phyloP scores from a whole-genome alignment of 2,797 vertebrate genomes.

The Mormyrus hasselquistii region DNA sequence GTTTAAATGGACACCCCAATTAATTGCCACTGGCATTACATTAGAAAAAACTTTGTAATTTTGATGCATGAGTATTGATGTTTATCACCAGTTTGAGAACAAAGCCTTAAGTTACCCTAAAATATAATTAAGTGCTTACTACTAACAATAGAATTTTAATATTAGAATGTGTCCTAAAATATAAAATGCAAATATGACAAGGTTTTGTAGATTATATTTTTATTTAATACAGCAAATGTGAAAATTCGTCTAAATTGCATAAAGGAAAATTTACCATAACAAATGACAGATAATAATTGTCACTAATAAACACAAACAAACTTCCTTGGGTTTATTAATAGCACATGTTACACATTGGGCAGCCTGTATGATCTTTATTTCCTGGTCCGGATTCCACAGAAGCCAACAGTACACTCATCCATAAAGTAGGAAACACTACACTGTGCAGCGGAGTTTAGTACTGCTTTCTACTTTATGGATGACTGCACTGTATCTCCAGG shows the following conservation, averaged over 20 bases:
- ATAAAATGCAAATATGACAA: background rate
- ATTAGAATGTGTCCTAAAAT: background rate
- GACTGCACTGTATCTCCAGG: conserved; percentile 91
- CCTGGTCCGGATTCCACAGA: conserved; percentile 60
- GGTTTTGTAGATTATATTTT: background rate
- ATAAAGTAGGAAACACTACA: conserved; percentile 99
- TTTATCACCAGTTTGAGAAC: background rate
- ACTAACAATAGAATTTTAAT: background rate
- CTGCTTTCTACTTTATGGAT: conserved; percentile 99
- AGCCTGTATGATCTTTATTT: background rate
- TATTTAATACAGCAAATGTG: background rate
- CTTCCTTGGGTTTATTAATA: background rate
- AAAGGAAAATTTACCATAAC: background rate
- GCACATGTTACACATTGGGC: background rate
- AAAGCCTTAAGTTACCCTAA: background rate
- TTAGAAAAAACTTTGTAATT: background rate
- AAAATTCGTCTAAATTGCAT: background rate
- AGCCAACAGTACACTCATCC: conserved; percentile 99
- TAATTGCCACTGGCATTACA: background rate
- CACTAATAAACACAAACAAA: background rate
- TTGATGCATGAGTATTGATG: background rate
- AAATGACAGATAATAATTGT: background rate
- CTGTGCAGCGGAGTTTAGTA: conserved; percentile 92
- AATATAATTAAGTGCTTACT: background rate
- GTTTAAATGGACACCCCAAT: background rate